These are phyloP conservation scores for Agrypnus murinus DNA, from an alignment of 2,888 invertebrate genomes.

Conservation along the genomic window DNA sequence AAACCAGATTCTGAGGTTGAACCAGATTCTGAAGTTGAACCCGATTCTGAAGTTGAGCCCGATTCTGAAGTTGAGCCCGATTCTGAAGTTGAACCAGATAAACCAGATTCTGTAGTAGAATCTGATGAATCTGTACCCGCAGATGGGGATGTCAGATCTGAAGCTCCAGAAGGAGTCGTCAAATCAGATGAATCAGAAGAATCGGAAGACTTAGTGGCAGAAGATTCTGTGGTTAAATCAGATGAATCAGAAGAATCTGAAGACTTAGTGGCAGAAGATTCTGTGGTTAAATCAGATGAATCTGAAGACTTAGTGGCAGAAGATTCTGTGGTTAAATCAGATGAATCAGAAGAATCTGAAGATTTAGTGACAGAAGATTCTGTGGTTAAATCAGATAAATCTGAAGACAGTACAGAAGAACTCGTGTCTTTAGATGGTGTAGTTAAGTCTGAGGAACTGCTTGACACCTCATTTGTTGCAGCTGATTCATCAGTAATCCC, in stretches of 20 bases:
- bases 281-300: too few species aligned
- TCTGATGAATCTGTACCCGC: constrained; percentile 40
- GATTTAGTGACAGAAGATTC: background rate
- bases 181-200: constrained; percentile 25
- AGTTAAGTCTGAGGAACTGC: background rate
- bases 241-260: constrained; percentile 23
- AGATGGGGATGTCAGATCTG: too few species aligned
- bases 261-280: too few species aligned
- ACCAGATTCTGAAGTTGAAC: too few species aligned
- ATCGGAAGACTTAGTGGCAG: too few species aligned
- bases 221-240: constrained; percentile 30
- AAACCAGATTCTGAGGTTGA: too few species aligned
- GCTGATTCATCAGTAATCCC: constrained; percentile 24
- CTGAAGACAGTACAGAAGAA: background rate
- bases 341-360: background rate
- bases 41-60: too few species aligned
- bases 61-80: too few species aligned
- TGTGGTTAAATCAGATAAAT: background rate
- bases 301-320: too few species aligned
- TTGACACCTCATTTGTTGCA: background rate
- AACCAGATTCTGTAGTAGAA: constrained; percentile 37
- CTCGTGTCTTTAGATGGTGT: background rate
- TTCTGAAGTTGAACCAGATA: constrained; percentile 40
- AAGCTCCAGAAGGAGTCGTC: too few species aligned
- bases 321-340: constrained; percentile 1